phyloP scores from a whole-genome alignment of 2,888 invertebrate genomes.

The Dolichopus griseipennis region DNA sequence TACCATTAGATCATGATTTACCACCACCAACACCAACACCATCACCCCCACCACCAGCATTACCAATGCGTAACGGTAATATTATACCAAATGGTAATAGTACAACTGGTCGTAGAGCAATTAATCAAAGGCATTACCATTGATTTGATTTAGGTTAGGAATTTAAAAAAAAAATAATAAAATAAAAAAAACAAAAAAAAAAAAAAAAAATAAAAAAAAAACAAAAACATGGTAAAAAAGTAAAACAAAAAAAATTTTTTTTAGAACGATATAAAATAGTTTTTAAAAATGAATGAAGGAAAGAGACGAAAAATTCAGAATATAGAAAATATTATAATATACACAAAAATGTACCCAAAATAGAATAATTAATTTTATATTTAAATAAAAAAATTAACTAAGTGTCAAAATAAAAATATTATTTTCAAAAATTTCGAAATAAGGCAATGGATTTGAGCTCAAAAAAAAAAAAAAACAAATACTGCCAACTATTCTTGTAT shows the following conservation, averaged over 20 bases:
- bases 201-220: not conserved
- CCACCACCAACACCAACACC: slow-evolving; percentile 35
- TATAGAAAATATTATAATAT: no score
- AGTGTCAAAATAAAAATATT: no score
- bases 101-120: slow-evolving; percentile 36
- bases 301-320: no score
- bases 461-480: no score
- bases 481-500: not conserved
- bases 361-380: not conserved
- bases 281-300: no score
- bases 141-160: slow-evolving; percentile 15
- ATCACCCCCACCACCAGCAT: slow-evolving; percentile 39
- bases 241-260: no score
- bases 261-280: no score
- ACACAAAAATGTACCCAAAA: no score
- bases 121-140: slow-evolving; percentile 28
- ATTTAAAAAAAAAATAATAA: slow-evolving; percentile 7
- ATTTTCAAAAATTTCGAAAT: not conserved
- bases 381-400: not conserved
- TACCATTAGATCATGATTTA: slow-evolving; percentile 39
- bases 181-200: slow-evolving; percentile 7
- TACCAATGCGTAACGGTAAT: slow-evolving; percentile 38
- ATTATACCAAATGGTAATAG: slow-evolving; percentile 26
- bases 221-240: no score
- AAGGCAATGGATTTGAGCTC: no score